Evolutionary conservation across 2,888 invertebrate genomes (phyloP).

Genomic region (Podabrus alpinus): DNA sequence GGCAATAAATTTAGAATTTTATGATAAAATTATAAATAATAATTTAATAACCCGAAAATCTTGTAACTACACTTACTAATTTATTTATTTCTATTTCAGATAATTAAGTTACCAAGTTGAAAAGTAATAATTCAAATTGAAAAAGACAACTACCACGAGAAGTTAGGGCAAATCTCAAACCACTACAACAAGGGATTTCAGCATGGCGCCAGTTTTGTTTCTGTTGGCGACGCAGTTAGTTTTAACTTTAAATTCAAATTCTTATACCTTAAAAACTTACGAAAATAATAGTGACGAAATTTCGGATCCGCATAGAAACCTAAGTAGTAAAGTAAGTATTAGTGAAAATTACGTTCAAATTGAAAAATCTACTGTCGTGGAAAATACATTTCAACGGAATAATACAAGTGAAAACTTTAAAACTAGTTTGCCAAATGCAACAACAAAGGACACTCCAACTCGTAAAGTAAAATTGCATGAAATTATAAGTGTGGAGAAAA

Average conservation of each 20-base stretch:
- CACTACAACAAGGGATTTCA: background rate
- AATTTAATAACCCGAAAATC: background rate
- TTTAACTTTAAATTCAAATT: constrained; percentile 28
- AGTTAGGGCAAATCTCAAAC: background rate
- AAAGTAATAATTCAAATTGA: background rate
- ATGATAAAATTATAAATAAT: background rate
- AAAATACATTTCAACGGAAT: background rate
- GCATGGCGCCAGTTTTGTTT: constrained; percentile 28
- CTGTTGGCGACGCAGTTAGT: constrained; percentile 27
- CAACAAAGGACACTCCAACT: background rate
- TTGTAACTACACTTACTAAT: background rate
- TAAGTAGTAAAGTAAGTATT: background rate
- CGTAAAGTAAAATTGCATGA: background rate
- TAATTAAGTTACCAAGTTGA: background rate
- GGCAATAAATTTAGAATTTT: background rate
- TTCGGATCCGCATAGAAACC: background rate
- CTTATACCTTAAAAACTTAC: constrained; percentile 11
- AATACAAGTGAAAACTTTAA: background rate
- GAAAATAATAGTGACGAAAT: constrained; percentile 5
- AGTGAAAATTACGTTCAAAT: background rate
- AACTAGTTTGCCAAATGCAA: background rate
- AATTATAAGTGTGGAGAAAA: background rate
- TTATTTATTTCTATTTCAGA: background rate
- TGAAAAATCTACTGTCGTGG: background rate
- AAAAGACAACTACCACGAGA: background rate